phyloP scores from a whole-genome alignment of 2,113 vertebrate species.

The Semicossyphus pulcher region DNA sequence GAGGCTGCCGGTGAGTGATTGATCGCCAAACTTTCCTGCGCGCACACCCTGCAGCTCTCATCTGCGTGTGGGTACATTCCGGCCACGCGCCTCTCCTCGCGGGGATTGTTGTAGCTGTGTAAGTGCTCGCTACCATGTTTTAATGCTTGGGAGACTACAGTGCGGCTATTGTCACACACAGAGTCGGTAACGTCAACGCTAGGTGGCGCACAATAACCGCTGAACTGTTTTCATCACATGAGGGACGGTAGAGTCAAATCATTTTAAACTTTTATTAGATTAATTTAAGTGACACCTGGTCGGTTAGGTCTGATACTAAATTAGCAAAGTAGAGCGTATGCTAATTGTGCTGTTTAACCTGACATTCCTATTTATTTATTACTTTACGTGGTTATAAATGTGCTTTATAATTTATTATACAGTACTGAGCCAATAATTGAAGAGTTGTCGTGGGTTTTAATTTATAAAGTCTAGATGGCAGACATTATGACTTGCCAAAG shows the following conservation, averaged over 20 bases:
- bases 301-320: neutral
- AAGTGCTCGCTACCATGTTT: neutral
- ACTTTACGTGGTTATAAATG: no score
- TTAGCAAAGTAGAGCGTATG: no score
- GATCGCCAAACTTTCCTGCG: slow-evolving; percentile 8
- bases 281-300: neutral
- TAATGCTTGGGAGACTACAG: neutral
- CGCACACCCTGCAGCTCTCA: neutral
- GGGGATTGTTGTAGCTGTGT: neutral
- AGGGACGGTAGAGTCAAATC: neutral
- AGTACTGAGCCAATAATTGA: no score
- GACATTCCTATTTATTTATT: no score
- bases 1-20: slow-evolving; percentile 1
- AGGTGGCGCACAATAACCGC: slow-evolving; percentile 51
- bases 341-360: no score
- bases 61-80: neutral
- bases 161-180: neutral
- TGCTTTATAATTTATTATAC: no score
- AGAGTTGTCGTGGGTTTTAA: no score
- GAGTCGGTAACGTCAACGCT: neutral
- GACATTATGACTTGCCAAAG: no score
- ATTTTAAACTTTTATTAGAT: neutral
- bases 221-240: neutral
- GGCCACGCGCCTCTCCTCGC: neutral
- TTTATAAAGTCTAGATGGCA: no score